Evolutionary conservation across 1,140 invertebrate genomes (phyloP), one percentile per base, ranked within the genome.

Genomic region (Antheraea mylitta): DNA sequence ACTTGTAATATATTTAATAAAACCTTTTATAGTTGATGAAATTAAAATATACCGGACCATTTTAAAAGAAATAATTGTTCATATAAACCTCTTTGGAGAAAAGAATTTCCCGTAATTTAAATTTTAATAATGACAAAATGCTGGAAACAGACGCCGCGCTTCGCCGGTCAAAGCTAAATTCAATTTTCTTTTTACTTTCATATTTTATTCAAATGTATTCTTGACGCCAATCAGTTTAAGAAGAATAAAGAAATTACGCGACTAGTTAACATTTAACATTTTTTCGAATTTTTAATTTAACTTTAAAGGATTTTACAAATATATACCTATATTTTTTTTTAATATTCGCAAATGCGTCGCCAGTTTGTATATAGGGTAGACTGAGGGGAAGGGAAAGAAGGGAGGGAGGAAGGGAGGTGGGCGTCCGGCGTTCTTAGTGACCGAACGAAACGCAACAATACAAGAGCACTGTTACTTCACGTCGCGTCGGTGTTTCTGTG

Each of bases 101-200:
- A 61, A 61, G 60, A 61, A 30, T 58, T 37, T 30, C 30, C 30
- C 53, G 42, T 53, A 36, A 59, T 59, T 37, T 36, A 58, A 53
- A 66, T 66, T 58, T 59, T 66, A 66, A 64, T 70, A 66, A 71
- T 61, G 53, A 67, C 58, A 38, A 71, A 67, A 18, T 67, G 66
- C 67, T 63, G 45, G 65, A 38, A 71, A 58, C 65, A 67, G 65
- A 71, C 61, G 61, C 37, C 38, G 18, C 19, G 8, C 19, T 53
- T 66, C 45, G 38, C 18, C 22, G 65, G 38, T 59, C 58, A 64
- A 67, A 45, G 69, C 18, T 42, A 64, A 70, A 71, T 71, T 67
- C 69, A 71, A 71, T 71, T 71, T 71, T 62, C 64, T 70, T 70
- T 66, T 53, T 64, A 70, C 64, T 70, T 70, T 66, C 63, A 66